These are phyloP conservation scores for Vandiemenella viatica DNA, from an alignment of 2,888 invertebrate species.

Conservation along the genomic window DNA sequence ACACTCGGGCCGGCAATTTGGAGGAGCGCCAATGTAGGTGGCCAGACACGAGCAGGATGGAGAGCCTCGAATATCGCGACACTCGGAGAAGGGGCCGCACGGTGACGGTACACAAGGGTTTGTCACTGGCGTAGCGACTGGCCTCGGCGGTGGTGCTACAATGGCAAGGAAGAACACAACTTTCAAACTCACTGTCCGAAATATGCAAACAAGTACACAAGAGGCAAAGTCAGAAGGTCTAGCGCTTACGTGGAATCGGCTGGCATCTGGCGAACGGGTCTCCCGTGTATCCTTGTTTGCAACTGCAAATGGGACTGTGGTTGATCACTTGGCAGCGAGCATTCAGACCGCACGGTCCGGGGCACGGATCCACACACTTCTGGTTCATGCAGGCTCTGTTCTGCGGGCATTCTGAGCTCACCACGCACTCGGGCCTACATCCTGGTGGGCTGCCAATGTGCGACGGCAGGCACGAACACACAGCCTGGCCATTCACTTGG, in stretches of 20 bases:
- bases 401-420: slow-evolving; percentile 30
- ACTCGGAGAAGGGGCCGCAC: slow-evolving; percentile 42
- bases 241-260: slow-evolving; percentile 19
- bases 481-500: slow-evolving; percentile 38
- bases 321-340: slow-evolving; percentile 35
- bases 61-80: slow-evolving; percentile 24
- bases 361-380: slow-evolving; percentile 35
- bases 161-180: slow-evolving; percentile 1
- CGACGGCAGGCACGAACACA: slow-evolving; percentile 38
- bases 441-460: slow-evolving; percentile 60
- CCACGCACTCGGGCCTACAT: slow-evolving; percentile 40
- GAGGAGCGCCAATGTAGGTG: slow-evolving; percentile 49
- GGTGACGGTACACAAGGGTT: slow-evolving; percentile 26
- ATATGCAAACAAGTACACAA: background rate
- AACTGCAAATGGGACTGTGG: slow-evolving; percentile 37
- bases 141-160: slow-evolving; percentile 16
- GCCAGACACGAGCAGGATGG: slow-evolving; percentile 49
- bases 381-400: slow-evolving; percentile 43
- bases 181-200: background rate
- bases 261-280: slow-evolving; percentile 32
- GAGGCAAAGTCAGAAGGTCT: background rate
- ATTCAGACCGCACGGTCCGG: slow-evolving; percentile 36
- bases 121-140: background rate
- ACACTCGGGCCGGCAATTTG: slow-evolving; percentile 51
- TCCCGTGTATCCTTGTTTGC: slow-evolving; percentile 30